Evolutionary conservation across 2,888 invertebrate genomes (phyloP).

Genomic region (Aleiodes alternator): DNA sequence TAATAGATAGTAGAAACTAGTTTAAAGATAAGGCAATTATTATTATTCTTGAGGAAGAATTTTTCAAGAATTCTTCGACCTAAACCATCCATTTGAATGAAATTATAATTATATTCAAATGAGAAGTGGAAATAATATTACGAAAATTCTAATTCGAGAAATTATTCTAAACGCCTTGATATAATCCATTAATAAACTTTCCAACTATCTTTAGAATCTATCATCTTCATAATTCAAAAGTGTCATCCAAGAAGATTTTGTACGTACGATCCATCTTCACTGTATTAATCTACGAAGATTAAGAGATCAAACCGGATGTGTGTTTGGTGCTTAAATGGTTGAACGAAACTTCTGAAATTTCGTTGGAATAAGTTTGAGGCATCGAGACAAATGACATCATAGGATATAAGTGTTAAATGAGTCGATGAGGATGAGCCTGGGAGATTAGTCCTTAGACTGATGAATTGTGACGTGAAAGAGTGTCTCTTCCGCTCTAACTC

Average conservation of each 20-base stretch:
- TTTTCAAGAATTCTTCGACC: too few species aligned
- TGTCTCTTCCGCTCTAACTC: constrained; percentile 21
- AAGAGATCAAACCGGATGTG: constrained; percentile 16
- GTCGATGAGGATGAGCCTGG: constrained; percentile 38
- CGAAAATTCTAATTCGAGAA: neutral
- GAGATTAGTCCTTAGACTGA: constrained; percentile 55
- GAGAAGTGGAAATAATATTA: too few species aligned
- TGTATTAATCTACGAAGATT: constrained; percentile 3
- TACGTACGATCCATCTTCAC: neutral
- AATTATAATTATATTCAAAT: neutral
- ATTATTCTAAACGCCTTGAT: neutral
- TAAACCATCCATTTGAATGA: too few species aligned
- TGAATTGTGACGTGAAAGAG: constrained; percentile 49
- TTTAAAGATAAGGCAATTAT: too few species aligned
- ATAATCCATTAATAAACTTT: neutral
- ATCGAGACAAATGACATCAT: constrained; percentile 50
- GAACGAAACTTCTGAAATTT: too few species aligned
- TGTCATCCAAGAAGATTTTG: neutral
- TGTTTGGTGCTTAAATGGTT: too few species aligned
- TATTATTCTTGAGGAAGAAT: too few species aligned
- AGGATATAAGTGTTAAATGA: constrained; percentile 56
- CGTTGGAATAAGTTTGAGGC: constrained; percentile 32
- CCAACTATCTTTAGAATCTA: too few species aligned
- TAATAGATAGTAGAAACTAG: too few species aligned
- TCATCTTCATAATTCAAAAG: neutral